A percentile compares a stretch with the other conserved stretches of the same genome.
phyloP scores from a whole-genome alignment of 2,797 vertebrate species.

The Anguilla megastoma region DNA sequence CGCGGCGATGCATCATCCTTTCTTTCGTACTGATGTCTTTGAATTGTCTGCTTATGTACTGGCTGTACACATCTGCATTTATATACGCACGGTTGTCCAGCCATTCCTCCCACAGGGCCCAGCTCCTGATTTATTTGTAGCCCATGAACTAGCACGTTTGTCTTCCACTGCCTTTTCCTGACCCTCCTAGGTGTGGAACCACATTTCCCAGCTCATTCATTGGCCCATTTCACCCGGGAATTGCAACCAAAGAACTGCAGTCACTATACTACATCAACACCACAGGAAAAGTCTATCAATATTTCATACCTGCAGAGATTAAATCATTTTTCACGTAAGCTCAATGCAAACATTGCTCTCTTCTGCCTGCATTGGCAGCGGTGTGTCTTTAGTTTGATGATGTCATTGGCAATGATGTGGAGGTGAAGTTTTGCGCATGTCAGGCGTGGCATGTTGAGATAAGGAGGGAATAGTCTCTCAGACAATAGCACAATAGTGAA shows the following conservation, averaged over 20 bases:
- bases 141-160: neutral
- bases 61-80: neutral
- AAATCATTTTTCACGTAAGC: neutral
- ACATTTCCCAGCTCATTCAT: neutral
- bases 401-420: neutral
- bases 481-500: neutral
- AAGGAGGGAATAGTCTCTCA: neutral
- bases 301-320: neutral
- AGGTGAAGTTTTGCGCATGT: neutral
- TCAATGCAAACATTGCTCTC: neutral
- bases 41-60: neutral
- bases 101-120: neutral
- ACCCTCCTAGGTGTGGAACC: neutral
- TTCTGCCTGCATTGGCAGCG: neutral
- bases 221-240: neutral
- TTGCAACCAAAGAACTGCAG: neutral
- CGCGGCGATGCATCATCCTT: neutral
- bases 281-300: neutral
- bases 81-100: neutral
- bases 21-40: neutral
- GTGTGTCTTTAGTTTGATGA: neutral
- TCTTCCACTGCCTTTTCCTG: neutral
- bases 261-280: neutral
- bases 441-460: neutral
- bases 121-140: neutral